phyloP scores from a whole-genome alignment of 2,888 invertebrate species.

The Drosophila macrothrix region DNA sequence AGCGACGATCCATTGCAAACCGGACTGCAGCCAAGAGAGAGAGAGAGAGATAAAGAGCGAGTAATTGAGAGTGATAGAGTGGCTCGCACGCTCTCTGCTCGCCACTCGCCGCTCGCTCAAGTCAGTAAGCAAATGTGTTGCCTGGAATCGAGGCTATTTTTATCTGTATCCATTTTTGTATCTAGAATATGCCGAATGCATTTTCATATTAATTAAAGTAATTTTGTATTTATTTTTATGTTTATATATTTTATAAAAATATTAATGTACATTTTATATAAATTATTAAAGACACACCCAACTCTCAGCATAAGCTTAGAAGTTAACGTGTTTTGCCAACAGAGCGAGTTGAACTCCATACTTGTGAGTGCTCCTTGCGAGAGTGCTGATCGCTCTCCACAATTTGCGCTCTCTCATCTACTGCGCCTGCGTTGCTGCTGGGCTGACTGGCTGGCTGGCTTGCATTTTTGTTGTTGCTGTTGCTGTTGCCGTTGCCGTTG shows the following conservation, averaged over 20 bases:
- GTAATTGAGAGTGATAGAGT: slow-evolving; percentile 23
- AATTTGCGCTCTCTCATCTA: slow-evolving; percentile 37
- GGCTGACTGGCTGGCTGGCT: slow-evolving; percentile 25
- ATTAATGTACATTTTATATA: neutral
- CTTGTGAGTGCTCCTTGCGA: slow-evolving; percentile 37
- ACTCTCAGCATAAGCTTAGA: neutral
- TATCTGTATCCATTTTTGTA: slow-evolving; percentile 1
- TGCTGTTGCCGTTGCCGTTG: slow-evolving; percentile 9
- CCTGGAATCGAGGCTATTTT: slow-evolving; percentile 10
- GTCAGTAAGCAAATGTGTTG: slow-evolving; percentile 25
- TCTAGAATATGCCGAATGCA: neutral
- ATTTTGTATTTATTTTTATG: neutral
- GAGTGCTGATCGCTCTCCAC: slow-evolving; percentile 36
- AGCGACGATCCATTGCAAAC: slow-evolving; percentile 51
- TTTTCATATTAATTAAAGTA: neutral
- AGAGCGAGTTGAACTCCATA: slow-evolving; percentile 9
- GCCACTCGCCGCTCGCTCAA: slow-evolving; percentile 14
- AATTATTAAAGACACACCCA: neutral
- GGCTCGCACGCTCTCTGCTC: slow-evolving; percentile 10
- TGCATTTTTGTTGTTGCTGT: slow-evolving; percentile 54
- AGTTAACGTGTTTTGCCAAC: slow-evolving; percentile 3
- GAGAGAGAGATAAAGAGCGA: slow-evolving; percentile 12
- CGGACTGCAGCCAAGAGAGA: slow-evolving; percentile 24
- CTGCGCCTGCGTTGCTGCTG: slow-evolving; percentile 47
- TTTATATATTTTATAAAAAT: neutral